Base-by-base conservation (phyloP, 2,888 invertebrate species). In the Agrotis puta region DNA sequence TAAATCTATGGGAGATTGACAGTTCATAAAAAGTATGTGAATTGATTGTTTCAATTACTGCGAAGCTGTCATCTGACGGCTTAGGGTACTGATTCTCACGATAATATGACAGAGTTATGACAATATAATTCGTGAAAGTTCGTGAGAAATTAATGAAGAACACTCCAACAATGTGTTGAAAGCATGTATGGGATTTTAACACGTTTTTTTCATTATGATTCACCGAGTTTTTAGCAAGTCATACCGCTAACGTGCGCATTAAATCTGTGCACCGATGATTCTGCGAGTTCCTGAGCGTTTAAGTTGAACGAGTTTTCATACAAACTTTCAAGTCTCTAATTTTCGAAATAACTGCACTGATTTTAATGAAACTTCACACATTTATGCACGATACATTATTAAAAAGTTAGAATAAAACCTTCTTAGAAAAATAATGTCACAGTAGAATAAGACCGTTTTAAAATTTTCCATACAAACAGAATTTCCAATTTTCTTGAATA, bases 101-200 rank as follows among this genome's bases (percentile, higher is more conserved):
- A 74, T 58, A 71, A 63, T 57, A 33, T 39, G 14, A 20, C 45
- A 24, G 22, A 22, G 7, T 66, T 71, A 74, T 73, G 82, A 75
- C 86, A 84, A 64, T 71, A 69, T 68, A 82, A 77, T 70, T 48
- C 62, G 53, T 79, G 84, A 84, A 84, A 84, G 85, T 84, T 75
- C 71, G 77, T 86, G 84, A 48, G 84, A 86, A 75, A 58, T 78
- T 77, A 78, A 78, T 72, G 62, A 64, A 64, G 56, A 61, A 61
- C 20, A 22, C 24, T 47, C 18, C 39, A 70, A 67, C 83, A 79
- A 83, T 83, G 68, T 64, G 51, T 78, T 82, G 65, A 79, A 79
- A 63, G 67, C 22, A 6, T 2, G 64, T 62, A 65, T 74, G 80
- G 64, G 67, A 68, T 45, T 79, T 64, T 63, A 57, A 67, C 62